Base-by-base conservation (phyloP, 2,113 vertebrate species). In the Gnathonemus echidnorhynchus region DNA sequence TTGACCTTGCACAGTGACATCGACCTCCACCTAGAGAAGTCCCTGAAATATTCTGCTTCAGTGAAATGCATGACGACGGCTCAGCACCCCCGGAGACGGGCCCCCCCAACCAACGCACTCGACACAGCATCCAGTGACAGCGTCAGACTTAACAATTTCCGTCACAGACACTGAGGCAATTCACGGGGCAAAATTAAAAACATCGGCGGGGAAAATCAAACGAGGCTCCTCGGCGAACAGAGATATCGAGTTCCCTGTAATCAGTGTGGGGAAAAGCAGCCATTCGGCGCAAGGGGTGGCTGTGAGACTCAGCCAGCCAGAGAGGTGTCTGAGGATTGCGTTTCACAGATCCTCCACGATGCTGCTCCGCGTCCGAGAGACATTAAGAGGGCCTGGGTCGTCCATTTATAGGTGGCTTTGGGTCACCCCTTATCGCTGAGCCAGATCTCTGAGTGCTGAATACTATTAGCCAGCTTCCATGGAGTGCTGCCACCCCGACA, bases 221-320 rank as follows among this genome's bases (percentile, higher is more conserved):
- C 21, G 35, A 80, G 35, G 74, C 21, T 84, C 80, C 42, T 10
- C 19, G 39, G 8, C 2, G 1, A 31, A 83, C 49, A 85, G 39
- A 89, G 35, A 15, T 89, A 85, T 89, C 52, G 42, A 80, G 31
- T 89, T 89, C 70, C 88, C 74, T 42, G 27, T 45, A 86, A 89
- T 89, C 48, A 42, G 89, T 35, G 19, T 85, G 35, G 31, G 10
- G 35, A 58, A 58, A 31, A 17, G 24, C 42, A 74, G 45, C 49
- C 6, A 35, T 13, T 45, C 15, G 10, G n/a, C 0, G 27, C 27
- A 0, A 15, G 52, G 83, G 42, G 39, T 85, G 74, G 17, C 39
- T 89, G 74, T 86, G 77, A 46, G 50, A 89, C 15, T 6, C 48
- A 17, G 46, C 27, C 48, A n/a, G 45, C 21, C 49, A 48, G 24